Percentiles rank a stretch among this genome's conserved stretches.
Evolutionary conservation across 2,113 vertebrate genomes (phyloP).

Genomic region (Rousettus leschenaultii): DNA sequence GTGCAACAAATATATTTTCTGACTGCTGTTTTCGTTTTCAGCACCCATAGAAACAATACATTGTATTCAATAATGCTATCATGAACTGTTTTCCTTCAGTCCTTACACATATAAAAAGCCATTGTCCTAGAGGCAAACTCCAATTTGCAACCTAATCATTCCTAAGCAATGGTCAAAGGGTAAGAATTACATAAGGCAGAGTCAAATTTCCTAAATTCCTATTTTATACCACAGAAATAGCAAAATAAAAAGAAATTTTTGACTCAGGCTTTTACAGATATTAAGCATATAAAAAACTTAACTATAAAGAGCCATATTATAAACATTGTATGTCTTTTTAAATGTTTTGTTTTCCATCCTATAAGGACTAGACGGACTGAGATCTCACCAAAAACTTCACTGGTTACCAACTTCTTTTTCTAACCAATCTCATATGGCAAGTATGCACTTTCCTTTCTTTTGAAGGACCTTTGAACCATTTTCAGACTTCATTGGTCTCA

Average conservation of each 20-base stretch:
- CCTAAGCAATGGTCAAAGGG: background rate
- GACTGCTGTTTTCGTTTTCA: background rate
- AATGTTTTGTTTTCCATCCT: background rate
- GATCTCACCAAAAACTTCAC: background rate
- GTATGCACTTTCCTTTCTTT: background rate
- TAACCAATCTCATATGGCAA: background rate
- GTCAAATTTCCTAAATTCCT: background rate
- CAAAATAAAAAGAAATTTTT: background rate
- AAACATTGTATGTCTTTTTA: background rate
- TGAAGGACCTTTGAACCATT: background rate
- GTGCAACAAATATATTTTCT: background rate
- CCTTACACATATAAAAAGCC: background rate
- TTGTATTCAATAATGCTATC: conserved; percentile 11
- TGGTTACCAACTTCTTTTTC: background rate
- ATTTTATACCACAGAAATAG: background rate
- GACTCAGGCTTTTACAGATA: background rate
- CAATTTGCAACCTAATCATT: background rate
- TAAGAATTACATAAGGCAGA: background rate
- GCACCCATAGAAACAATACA: conserved; percentile 29
- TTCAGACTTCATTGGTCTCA: background rate
- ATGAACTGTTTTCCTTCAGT: background rate
- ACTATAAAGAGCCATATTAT: background rate
- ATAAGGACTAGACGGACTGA: background rate
- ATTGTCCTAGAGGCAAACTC: background rate
- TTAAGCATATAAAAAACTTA: background rate